Evolutionary conservation across 2,113 vertebrate genomes (phyloP).

Genomic region (Melanerpes aurifrons): DNA sequence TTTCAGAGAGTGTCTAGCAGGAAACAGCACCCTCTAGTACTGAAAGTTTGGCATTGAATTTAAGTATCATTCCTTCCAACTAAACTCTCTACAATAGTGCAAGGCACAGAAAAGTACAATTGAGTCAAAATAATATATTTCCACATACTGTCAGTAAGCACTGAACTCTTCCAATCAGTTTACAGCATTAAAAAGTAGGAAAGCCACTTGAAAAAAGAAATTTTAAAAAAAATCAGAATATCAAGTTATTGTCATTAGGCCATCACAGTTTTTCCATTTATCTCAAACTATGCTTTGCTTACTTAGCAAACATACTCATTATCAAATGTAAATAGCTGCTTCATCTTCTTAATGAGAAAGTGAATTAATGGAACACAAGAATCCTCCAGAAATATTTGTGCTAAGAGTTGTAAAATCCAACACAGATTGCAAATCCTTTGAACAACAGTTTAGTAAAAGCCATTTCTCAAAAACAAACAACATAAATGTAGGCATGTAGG

Average conservation of each 20-base stretch:
- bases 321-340: not conserved
- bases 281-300: not conserved
- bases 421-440: not conserved
- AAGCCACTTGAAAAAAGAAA: not conserved
- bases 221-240: not conserved
- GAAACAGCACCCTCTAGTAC: slow-evolving; percentile 64
- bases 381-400: not conserved
- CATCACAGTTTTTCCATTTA: not conserved
- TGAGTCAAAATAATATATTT: not conserved
- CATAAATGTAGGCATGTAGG: not conserved
- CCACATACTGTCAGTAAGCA: not conserved
- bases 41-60: not conserved
- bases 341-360: not conserved
- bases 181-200: not conserved
- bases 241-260: not conserved
- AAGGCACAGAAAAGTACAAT: not conserved
- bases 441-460: not conserved
- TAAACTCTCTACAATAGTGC: not conserved
- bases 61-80: not conserved
- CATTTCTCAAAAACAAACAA: not conserved
- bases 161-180: not conserved
- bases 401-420: not conserved
- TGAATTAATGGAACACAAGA: not conserved
- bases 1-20: not conserved
- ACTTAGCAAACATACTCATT: not conserved